Evolutionary conservation across 2,113 vertebrate genomes (phyloP), one percentile per base, ranked within the genome.

Genomic region (Cololabis saira): DNA sequence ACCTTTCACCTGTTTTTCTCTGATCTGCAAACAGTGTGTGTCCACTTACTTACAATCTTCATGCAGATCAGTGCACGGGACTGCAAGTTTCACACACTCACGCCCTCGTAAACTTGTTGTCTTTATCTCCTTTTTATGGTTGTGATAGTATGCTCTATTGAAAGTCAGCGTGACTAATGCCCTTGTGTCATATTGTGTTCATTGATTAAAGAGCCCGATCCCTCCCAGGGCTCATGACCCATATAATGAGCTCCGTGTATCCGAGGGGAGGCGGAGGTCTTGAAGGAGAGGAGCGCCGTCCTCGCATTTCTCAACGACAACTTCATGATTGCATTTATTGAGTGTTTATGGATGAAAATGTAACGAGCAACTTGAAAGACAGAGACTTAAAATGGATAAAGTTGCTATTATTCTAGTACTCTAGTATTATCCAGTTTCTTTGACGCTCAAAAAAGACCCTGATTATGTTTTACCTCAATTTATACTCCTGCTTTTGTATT

Each of bases 191-290:
- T 81, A 81, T 75, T 24, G 21, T 33, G 63, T 24, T 70, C 75
- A 83, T 83, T 86, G 84, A 80, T 89, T 83, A 79, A 81, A 80
- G 69, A 74, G 71, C 70, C 62, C 58, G 42, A 71, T 68, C 79
- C 62, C 64, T 80, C 84, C 66, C 69, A 17, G 64, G 65, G 76
- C 71, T 74, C 81, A 78, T 61, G 33, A 65, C 79, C 84, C 75
- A 73, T 71, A 77, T 85, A 89, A 89, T 83, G 82, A 83, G 78
- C 69, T 58, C 59, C 40, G 40, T 81, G 83, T 71, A 71, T 61
- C 50, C 22, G 57, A 12, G 33, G 24, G 50, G 16, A 13, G 18
- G 59, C 21, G 72, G 74, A 16, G 53, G 66, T n/a, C 41, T 76
- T 64, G 54, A 79, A 62, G 58, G 42, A 54, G 59, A 52, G 68